Percentiles rank a stretch among this genome's conserved stretches.
Conservation (phyloP, 2,113 vertebrate species). For the Pollimyrus isidori region DNA sequence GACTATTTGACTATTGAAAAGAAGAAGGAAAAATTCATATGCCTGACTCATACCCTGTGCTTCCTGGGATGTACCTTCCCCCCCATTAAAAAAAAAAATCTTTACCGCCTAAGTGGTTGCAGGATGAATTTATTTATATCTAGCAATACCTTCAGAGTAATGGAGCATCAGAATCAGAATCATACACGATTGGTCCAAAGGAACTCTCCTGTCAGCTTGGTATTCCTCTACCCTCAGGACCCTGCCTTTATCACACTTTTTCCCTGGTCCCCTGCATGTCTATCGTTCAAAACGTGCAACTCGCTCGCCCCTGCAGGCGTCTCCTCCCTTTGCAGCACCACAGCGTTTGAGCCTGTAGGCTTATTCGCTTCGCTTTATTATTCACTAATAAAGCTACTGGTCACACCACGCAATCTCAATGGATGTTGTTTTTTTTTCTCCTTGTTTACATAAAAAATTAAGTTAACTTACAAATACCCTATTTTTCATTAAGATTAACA, state of each 20-base stretch:
- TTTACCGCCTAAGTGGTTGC: background rate
- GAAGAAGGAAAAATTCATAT: background rate
- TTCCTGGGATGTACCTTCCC: background rate
- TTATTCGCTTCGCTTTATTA: background rate
- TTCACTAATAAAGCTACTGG: constrained; percentile 9
- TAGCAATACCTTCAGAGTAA: background rate
- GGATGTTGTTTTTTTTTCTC: background rate
- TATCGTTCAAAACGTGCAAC: background rate
- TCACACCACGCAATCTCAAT: background rate
- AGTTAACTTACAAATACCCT: background rate
- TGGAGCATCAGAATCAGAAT: background rate
- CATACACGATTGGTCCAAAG: background rate
- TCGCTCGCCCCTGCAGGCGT: background rate
- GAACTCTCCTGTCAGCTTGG: background rate
- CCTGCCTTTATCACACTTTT: background rate
- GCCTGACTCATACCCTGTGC: background rate
- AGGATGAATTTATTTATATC: background rate
- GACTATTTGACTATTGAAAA: background rate
- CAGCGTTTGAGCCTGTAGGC: background rate
- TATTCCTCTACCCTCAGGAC: background rate
- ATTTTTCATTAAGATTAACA: background rate
- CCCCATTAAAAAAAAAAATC: background rate
- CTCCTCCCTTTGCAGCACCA: background rate
- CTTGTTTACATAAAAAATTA: background rate
- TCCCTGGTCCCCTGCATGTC: constrained; percentile 5